Evolutionary conservation across 2,888 invertebrate species (phyloP), one percentile per base, ranked within the genome.

Genomic region (Mechanitis messenoides): DNA sequence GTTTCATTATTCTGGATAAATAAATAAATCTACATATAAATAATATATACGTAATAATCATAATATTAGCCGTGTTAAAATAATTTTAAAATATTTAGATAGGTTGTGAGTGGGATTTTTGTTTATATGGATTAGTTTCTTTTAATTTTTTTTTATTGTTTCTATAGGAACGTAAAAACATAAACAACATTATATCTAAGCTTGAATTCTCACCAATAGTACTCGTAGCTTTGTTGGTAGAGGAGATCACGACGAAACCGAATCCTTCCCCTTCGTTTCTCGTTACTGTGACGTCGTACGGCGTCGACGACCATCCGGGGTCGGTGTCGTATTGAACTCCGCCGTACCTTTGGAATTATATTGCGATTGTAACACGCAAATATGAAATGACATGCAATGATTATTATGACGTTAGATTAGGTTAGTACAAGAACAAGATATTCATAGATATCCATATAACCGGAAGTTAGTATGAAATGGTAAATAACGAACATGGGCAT

Each of bases 211-310:
- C 80, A 93, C 97, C 97, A 70, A 98, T 97, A 33, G 97, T 97
- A 80, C 85, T 92, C 68, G 86, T 92, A 71, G 95, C 94, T 84
- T 95, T 95, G 71, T 96, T 97, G 3, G 97, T 96, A 4, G 97
- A 97, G 0, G 98, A 98, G 73, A 99, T 98, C 71, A 99, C 98
- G 56, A 99, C 98, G 85, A 99, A 99, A 11, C 99, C 99, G 83
- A 99, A 99, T 3, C 99, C 99, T 84, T 99, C 99, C 69, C 95
- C 96, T 76, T 98, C 98, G 79, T 93, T 93, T 58, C 98, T 91
- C 65, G 94, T 94, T 1, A 99, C 96, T 1, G 96, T 95, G 3
- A 99, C 97, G 85, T 98, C 97, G 76, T 98, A 98, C 0, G 98
- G 97, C 77, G 75, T 81, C 0, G 78, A 68, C 0, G 97, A 95